Conservation (phyloP, 2,113 vertebrate species). For the Anoura caudifer region DNA sequence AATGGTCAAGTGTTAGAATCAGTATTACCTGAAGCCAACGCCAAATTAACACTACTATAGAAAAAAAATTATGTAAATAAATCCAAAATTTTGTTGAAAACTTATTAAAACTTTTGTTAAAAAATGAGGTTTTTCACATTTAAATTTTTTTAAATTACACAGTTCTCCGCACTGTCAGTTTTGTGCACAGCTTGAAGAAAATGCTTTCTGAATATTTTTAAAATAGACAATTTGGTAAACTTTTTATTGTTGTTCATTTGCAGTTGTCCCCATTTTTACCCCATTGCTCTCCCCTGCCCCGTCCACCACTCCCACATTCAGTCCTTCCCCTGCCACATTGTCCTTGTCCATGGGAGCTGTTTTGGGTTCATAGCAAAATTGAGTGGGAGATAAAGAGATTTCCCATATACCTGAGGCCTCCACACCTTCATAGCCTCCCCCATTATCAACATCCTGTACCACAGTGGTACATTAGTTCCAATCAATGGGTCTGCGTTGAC, state of each 20-base stretch:
- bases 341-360: not conserved
- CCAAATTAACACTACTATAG: not conserved
- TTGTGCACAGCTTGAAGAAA: not conserved
- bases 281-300: no score
- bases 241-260: no score
- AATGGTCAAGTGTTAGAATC: constrained; percentile 1
- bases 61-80: not conserved
- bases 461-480: not conserved
- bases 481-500: not conserved
- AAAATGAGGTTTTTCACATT: constrained; percentile 8
- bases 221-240: not conserved
- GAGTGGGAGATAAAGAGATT: not conserved
- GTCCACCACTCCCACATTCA: no score
- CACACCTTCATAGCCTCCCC: not conserved
- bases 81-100: not conserved
- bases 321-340: no score
- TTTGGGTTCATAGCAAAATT: not conserved
- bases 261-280: no score
- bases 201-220: not conserved
- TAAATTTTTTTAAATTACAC: not conserved
- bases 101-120: not conserved
- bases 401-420: not conserved
- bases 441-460: not conserved
- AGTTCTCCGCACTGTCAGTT: not conserved
- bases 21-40: constrained; percentile 19